Percentiles rank a stretch among this genome's conserved stretches.
phyloP scores from a whole-genome alignment of 2,113 vertebrate genomes.

The Ondatra zibethicus region DNA sequence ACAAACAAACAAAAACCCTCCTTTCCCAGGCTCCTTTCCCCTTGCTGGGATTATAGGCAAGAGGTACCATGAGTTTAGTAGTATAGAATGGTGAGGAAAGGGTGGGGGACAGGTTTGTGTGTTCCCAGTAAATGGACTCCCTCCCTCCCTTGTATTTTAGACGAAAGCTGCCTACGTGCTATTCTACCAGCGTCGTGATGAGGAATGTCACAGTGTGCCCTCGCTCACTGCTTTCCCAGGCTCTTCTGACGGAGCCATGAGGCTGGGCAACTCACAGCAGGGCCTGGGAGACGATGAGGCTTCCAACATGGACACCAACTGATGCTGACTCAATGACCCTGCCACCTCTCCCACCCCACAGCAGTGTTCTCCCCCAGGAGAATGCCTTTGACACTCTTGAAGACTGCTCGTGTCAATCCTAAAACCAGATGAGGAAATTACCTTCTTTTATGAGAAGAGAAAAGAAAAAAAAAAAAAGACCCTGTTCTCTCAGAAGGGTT shows the following conservation, averaged over 20 bases:
- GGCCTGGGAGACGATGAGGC: conserved; percentile 85
- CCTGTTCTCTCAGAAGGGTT: conserved; percentile 64
- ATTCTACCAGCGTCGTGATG: conserved; percentile 95
- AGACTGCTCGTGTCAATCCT: conserved; percentile 71
- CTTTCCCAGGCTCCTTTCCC: too few relatives aligned
- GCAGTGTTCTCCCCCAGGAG: conserved; percentile 53
- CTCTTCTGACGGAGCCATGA: conserved; percentile 79
- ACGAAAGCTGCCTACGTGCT: conserved; percentile 98
- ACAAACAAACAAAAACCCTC: too few relatives aligned
- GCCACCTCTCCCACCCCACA: background rate
- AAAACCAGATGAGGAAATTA: conserved; percentile 59
- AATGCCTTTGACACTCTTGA: conserved; percentile 67
- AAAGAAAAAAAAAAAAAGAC: conserved; percentile 15
- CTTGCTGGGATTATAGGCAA: background rate
- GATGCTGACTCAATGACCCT: conserved; percentile 73
- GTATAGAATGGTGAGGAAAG: background rate
- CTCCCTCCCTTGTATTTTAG: conserved; percentile 82
- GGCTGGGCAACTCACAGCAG: conserved; percentile 52
- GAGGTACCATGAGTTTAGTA: background rate
- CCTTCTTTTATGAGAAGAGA: conserved; percentile 60
- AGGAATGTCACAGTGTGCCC: conserved; percentile 83
- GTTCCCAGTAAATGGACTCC: background rate
- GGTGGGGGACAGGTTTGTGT: background rate
- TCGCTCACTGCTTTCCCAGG: conserved; percentile 85
- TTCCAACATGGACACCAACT: conserved; percentile 97